Conservation (phyloP, 64 coral and sea anemone species). For the Catalaphyllia jardinei region DNA sequence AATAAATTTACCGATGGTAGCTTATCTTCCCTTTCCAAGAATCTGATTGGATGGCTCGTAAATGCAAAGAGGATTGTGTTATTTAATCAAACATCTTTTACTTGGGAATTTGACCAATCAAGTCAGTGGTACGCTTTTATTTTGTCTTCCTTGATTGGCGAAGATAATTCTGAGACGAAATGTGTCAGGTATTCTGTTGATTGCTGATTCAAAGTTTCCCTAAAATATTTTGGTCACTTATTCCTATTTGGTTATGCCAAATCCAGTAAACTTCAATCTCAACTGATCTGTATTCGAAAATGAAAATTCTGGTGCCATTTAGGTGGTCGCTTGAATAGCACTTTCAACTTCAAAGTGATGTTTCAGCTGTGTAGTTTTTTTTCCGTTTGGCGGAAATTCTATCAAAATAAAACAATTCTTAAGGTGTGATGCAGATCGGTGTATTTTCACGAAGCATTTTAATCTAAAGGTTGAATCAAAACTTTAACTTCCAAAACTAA, state of each 20-base stretch:
- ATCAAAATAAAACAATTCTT: too few relatives aligned
- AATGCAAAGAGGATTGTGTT: conserved; percentile 17
- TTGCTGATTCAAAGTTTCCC: background rate
- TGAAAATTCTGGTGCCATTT: too few relatives aligned
- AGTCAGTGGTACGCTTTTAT: background rate
- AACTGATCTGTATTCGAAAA: too few relatives aligned
- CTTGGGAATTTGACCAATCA: background rate
- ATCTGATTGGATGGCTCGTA: conserved; percentile 20
- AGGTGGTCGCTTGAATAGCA: too few relatives aligned
- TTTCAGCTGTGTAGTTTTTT: too few relatives aligned
- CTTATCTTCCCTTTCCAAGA: conserved; percentile 5
- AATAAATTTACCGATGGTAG: conserved; percentile 32
- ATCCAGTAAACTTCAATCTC: background rate
- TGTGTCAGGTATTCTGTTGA: conserved; percentile 30
- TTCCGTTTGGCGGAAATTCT: too few relatives aligned
- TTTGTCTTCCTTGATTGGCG: conserved; percentile 12
- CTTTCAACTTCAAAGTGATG: too few relatives aligned
- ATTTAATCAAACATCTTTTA: conserved; percentile 19
- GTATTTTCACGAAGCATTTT: too few relatives aligned
- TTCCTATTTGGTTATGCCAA: background rate
- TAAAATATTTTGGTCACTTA: conserved; percentile 17
- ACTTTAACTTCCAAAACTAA: too few relatives aligned
- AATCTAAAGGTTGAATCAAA: too few relatives aligned
- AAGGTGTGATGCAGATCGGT: too few relatives aligned
- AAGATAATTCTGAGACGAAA: background rate